These are phyloP conservation scores for Drosophila saltans DNA, from an alignment of 1,140 invertebrate species.

Conservation along the genomic window DNA sequence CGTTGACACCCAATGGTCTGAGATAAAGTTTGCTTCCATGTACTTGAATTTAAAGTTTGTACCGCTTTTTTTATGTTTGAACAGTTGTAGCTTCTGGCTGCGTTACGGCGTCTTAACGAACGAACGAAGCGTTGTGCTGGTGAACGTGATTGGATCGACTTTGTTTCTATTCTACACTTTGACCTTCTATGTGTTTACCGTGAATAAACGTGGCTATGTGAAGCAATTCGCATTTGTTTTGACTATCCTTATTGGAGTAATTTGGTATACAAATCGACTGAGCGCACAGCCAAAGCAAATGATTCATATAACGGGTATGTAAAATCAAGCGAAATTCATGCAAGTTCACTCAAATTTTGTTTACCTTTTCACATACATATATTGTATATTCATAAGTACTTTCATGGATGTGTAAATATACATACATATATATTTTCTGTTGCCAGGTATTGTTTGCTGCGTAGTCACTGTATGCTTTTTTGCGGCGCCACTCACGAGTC, in stretches of 20 bases:
- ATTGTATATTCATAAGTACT: not conserved
- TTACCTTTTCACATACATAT: no score
- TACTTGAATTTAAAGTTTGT: conserved; percentile 32
- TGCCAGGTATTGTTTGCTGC: conserved; percentile 88
- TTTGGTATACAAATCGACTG: conserved; percentile 64
- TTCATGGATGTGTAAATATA: not conserved
- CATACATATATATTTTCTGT: not conserved
- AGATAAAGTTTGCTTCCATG: not conserved
- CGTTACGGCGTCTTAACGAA: conserved; percentile 87
- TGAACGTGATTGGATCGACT: conserved; percentile 87
- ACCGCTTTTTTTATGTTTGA: conserved; percentile 37
- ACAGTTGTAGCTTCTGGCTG: conserved; percentile 86
- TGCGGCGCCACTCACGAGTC: conserved; percentile 89
- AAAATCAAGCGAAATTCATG: not conserved
- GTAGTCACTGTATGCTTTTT: conserved; percentile 90
- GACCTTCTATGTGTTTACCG: conserved; percentile 86
- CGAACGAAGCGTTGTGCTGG: conserved; percentile 86
- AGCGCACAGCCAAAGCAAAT: conserved; percentile 55
- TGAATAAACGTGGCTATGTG: conserved; percentile 74
- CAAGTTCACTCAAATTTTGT: no score
- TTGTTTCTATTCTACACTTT: conserved; percentile 87
- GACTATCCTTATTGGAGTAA: conserved; percentile 57
- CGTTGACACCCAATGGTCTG: conserved; percentile 45
- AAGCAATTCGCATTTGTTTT: conserved; percentile 69
- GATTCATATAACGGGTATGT: conserved; percentile 69